phyloP scores from a whole-genome alignment of 2,888 invertebrate species.

The Operophtera brumata region DNA sequence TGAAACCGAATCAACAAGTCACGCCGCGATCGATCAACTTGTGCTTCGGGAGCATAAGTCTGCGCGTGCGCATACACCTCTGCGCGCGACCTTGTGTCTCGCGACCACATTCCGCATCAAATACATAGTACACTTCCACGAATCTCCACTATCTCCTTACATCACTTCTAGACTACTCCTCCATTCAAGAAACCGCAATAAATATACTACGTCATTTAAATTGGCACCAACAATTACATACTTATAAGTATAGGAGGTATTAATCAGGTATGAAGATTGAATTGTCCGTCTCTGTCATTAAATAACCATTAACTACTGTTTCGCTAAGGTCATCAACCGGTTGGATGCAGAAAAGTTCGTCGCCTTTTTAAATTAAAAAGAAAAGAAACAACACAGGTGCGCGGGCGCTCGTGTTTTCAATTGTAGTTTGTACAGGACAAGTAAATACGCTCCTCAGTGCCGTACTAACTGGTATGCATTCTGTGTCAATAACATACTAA shows the following conservation, averaged over 20 bases:
- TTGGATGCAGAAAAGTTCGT: constrained; percentile 64
- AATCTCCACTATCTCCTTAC: constrained; percentile 37
- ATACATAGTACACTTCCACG: constrained; percentile 38
- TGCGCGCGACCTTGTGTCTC: constrained; percentile 52
- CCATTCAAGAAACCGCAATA: constrained; percentile 56
- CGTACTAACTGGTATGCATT: background rate
- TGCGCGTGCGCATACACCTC: constrained; percentile 45
- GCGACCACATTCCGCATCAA: constrained; percentile 45
- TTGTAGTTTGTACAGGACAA: constrained; percentile 49
- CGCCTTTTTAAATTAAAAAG: constrained; percentile 57
- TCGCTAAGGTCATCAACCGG: constrained; percentile 64
- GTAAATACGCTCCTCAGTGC: constrained; percentile 33
- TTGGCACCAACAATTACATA: background rate
- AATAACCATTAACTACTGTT: constrained; percentile 25
- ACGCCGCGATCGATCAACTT: constrained; percentile 10
- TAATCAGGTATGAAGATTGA: constrained; percentile 19
- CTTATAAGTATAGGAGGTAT: background rate
- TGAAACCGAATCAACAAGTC: background rate
- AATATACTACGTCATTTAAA: constrained; percentile 15
- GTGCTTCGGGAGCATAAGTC: constrained; percentile 5
- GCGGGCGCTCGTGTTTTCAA: constrained; percentile 66
- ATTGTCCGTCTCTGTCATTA: constrained; percentile 33
- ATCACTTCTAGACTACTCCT: constrained; percentile 30
- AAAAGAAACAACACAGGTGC: constrained; percentile 71
- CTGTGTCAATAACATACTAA: constrained; percentile 6